Conservation (phyloP, 2,797 vertebrate genomes). For the Melanotaenia trifasciata region DNA sequence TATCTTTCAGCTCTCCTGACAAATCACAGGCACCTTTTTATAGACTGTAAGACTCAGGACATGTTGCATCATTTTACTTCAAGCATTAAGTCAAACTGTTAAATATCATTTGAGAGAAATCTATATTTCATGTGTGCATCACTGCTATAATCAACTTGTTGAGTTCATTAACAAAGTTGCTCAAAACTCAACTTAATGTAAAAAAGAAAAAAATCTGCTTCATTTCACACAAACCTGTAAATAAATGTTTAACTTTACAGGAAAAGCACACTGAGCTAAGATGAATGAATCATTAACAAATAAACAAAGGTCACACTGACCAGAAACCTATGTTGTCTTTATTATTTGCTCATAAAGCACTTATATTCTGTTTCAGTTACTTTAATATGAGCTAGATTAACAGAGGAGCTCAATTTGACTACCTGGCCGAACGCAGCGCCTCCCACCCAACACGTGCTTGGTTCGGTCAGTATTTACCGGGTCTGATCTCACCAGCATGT, state of each 20-base stretch:
- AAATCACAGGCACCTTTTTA: not conserved
- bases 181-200: not conserved
- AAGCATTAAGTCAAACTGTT: not conserved
- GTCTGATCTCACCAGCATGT: conserved; percentile 23
- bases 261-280: no score
- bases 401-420: not conserved
- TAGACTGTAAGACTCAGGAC: not conserved
- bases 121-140: not conserved
- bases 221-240: not conserved
- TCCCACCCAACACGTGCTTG: conserved; percentile 19
- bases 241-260: no score
- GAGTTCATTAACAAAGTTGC: not conserved
- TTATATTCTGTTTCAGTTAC: not conserved
- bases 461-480: conserved; percentile 13
- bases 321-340: not conserved
- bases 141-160: accelerated
- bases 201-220: not conserved
- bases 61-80: not conserved
- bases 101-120: not conserved
- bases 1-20: conserved; percentile 1
- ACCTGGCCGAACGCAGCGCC: not conserved
- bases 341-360: not conserved
- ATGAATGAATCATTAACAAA: no score
- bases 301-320: not conserved
- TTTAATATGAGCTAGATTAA: not conserved